These are phyloP conservation scores for Holacanthus passer DNA, from an alignment of 2,113 vertebrate genomes.

Conservation along the genomic window DNA sequence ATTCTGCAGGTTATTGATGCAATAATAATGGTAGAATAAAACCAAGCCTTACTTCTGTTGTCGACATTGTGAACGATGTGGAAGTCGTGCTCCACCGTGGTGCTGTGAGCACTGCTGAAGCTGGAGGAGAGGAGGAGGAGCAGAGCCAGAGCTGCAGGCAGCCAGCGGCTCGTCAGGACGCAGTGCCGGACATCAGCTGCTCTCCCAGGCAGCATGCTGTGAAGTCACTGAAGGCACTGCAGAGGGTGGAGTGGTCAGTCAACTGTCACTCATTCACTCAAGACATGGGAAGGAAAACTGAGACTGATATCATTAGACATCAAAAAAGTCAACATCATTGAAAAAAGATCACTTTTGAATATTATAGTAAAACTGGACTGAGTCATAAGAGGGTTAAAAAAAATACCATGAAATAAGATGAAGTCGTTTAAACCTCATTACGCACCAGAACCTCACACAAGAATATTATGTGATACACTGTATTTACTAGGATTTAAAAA, in stretches of 20 bases:
- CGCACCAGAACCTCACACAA: background rate
- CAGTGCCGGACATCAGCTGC: conserved; percentile 66
- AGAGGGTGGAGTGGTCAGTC: conserved; percentile 22
- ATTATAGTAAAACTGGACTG: background rate
- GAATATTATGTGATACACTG: background rate
- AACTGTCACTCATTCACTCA: background rate
- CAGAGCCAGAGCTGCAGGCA: conserved; percentile 80
- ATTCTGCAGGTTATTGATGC: background rate
- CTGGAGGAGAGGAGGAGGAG: conserved; percentile 83
- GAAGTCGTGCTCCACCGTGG: conserved; percentile 89
- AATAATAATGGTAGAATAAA: background rate
- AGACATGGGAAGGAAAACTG: background rate
- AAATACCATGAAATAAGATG: background rate
- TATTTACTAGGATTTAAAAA: background rate
- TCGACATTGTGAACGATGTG: conserved; percentile 90
- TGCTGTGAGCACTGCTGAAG: conserved; percentile 84
- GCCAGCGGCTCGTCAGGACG: conserved; percentile 73
- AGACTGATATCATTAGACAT: background rate
- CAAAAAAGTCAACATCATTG: background rate
- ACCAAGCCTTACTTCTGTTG: conserved; percentile 89
- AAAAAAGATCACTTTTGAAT: background rate
- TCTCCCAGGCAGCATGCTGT: conserved; percentile 72
- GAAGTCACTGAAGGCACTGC: conserved; percentile 63
- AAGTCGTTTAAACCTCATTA: background rate
- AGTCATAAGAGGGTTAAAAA: background rate